A percentile compares a stretch with the other conserved stretches of the same genome.
Conservation (phyloP, 2,113 vertebrate genomes). For the Gracilinanus agilis region DNA sequence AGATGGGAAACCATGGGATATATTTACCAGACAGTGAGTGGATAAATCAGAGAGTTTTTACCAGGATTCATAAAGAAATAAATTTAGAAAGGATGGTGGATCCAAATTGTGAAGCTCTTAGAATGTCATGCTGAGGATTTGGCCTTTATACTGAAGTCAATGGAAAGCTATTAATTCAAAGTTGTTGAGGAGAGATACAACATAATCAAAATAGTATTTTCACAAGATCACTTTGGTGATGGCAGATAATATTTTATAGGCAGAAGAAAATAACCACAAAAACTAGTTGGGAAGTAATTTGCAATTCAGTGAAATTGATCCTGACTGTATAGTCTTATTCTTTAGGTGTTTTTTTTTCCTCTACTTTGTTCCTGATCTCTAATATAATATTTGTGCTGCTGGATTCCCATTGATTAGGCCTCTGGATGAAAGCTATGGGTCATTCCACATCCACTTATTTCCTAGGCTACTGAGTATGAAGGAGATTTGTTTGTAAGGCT, state of each 20-base stretch:
- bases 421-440: conserved; percentile 39
- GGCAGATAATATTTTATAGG: background rate
- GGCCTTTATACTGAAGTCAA: background rate
- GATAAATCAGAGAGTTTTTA: background rate
- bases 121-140: background rate
- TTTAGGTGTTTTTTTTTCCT: background rate
- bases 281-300: background rate
- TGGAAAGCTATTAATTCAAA: background rate
- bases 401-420: background rate
- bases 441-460: conserved; percentile 10
- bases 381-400: conserved; percentile 39
- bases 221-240: conserved; percentile 13
- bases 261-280: background rate
- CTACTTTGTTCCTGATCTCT: background rate
- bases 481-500: background rate
- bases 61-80: background rate
- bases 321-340: conserved; percentile 37
- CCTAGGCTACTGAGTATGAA: conserved; percentile 37
- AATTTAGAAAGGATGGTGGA: background rate
- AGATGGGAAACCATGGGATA: background rate
- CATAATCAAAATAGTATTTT: background rate
- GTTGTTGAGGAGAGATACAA: background rate
- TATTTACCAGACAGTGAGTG: background rate
- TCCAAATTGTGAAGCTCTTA: background rate
- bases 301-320: background rate